Base-by-base conservation (phyloP, 2,113 vertebrate genomes). In the Phasianus colchicus region DNA sequence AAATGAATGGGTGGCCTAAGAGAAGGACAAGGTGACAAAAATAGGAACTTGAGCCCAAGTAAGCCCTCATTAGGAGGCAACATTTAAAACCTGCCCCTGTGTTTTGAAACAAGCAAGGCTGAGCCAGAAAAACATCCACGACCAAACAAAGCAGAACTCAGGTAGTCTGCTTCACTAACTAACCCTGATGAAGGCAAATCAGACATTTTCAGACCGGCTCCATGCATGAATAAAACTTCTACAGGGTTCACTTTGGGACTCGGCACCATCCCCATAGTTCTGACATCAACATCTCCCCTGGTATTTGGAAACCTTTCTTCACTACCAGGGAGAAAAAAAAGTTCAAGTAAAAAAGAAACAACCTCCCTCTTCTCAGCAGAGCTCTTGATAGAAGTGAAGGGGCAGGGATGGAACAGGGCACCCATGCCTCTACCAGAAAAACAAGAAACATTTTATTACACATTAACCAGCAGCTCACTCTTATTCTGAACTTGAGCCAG, bases 401-500 rank as follows among this genome's bases (percentile, higher is more conserved):
- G 52, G 29, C 11, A 57, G 47, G 42, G 79, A 58, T 42, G 32
- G 78, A 76, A 80, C 38, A 19, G 21, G 65, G 81, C 65, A 32
- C 58, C 70, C 42, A 3, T 4, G 43, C 82, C 67, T 91, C 48
- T 11, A 71, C 66, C 58, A 81, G 85, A 52, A 88, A 67, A 92
- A 85, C 82, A 64, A 90, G 89, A 87, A 90, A 43, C 61, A 17
- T 54, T 92, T 93, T n/a, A 93, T 97, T 97, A 95, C 92, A 91
- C 4, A 96, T 96, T 97, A 97, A 97, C 95, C 57, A 90, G 30
- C 10, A 83, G 92, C 32, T 81, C 18, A 20, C 80, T 75, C 67
- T 0, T 4, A 50, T 42, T 50, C 86, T 85, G 91, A 97, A 87
- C 67, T 21, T 1, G 40, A 83, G 91, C 91, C 94, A 95, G 85